Conservation (phyloP, 2,888 invertebrate species). For the Cheilosia vulpina region DNA sequence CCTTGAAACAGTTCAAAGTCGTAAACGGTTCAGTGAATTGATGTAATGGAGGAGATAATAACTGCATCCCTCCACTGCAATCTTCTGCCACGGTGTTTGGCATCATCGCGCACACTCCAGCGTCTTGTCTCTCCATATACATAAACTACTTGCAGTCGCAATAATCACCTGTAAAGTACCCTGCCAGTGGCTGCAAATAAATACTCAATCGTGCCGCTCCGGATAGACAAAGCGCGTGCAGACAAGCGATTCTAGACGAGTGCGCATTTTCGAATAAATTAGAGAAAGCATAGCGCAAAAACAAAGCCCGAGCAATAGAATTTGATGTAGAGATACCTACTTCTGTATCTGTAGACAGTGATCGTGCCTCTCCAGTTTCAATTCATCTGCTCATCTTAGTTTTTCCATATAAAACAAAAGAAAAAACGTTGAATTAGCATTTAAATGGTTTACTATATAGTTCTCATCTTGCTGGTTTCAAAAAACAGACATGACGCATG, state of each 20-base stretch:
- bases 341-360: conserved; percentile 8
- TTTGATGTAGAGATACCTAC: conserved; percentile 4
- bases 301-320: not conserved
- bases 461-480: conserved; percentile 36
- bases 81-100: conserved; percentile 42
- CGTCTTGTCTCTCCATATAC: conserved; percentile 3
- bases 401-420: not conserved
- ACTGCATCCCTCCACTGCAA: conserved; percentile 58
- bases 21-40: conserved; percentile 84
- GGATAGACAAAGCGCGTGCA: conserved; percentile 42
- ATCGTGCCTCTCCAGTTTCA: conserved; percentile 17
- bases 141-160: conserved; percentile 11
- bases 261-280: conserved; percentile 59
- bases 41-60: conserved; percentile 71
- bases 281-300: conserved; percentile 41
- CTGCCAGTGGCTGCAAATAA: conserved; percentile 17
- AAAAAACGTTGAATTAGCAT: conserved; percentile 43
- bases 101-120: conserved; percentile 35
- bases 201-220: conserved; percentile 43
- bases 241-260: conserved; percentile 44
- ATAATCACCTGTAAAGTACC: conserved; percentile 58
- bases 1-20: conserved; percentile 84
- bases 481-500: conserved; percentile 34
- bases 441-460: conserved; percentile 50
- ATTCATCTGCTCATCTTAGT: conserved; percentile 49